Base-by-base conservation (phyloP, 2,797 vertebrate species). In the Hippocampus kuda region DNA sequence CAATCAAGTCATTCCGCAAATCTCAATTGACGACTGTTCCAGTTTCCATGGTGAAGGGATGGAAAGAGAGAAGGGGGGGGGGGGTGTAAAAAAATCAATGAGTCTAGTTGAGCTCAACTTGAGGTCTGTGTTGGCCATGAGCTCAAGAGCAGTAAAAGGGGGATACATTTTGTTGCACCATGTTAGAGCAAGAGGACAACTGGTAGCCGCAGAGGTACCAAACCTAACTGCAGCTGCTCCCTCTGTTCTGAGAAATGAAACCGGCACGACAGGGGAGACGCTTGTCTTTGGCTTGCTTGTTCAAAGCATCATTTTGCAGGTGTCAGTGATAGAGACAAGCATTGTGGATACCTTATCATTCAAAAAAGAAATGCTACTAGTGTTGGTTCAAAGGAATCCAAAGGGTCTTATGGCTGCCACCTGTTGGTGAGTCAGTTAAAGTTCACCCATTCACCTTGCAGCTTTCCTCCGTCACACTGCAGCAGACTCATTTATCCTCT, bases 11-110 rank as follows among this genome's bases (percentile, higher is more conserved):
- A 72, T 81, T 82, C 66, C 77, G 79, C 65, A 77, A 85, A 86
- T 81, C 84, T 83, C 72, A 77, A 81, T 72, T 77, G 83, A 84
- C 78, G 80, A 72, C 70, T 81, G 80, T 78, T 81, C 75, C 76
- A 73, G 87, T 89, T 88, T 85, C 87, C 84, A 88, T 85, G 81
- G 85, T 80, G 80, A 88, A 75, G 72, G 53, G 7, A 61, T 34
- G 4, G 20, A n/a, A 20, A 12, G 67, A 72, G 38, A 54, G 65
- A 74, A 65, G 53, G 24, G 61, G 65, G 5, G 62, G 63, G 30
- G 49, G 71, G 77, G 72, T 82, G n/a, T n/a, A n/a, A 85, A 72
- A 80, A 75, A 84, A 89, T 83, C 81, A 73, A 81, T 80, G 65
- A 75, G 34, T 71, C 75, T 79, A 72, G 64, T 67, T 11, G 41